These are phyloP conservation scores for Oedothorax gibbosus DNA, from an alignment of 1,140 invertebrate species.

Conservation along the genomic window DNA sequence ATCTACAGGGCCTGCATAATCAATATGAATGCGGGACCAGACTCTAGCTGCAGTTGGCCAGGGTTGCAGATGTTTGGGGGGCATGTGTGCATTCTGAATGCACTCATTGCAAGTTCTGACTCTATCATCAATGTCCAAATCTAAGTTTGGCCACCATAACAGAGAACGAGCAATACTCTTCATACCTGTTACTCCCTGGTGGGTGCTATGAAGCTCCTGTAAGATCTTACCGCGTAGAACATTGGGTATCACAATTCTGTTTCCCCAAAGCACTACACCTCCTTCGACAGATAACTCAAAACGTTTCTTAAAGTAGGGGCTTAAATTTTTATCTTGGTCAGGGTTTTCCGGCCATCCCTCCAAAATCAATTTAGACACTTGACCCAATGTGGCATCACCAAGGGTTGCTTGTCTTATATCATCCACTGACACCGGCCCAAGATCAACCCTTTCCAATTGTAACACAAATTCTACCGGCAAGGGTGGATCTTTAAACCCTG, in stretches of 20 bases:
- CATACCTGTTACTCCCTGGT: conserved; percentile 23
- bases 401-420: conserved; percentile 1
- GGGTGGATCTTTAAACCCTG: background rate
- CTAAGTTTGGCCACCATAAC: conserved; percentile 36
- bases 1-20: conserved; percentile 27
- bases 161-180: conserved; percentile 29
- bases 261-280: background rate
- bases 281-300: conserved; percentile 6
- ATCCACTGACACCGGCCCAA: background rate
- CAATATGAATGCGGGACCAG: conserved; percentile 1
- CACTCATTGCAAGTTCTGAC: background rate
- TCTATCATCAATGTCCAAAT: conserved; percentile 14
- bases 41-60: conserved; percentile 21
- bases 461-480: conserved; percentile 8
- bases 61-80: background rate
- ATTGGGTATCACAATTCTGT: conserved; percentile 8
- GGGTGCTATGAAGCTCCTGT: conserved; percentile 25
- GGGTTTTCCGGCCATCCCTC: conserved; percentile 18
- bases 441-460: conserved; percentile 10
- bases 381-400: background rate
- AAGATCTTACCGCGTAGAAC: background rate
- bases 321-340: background rate
- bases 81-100: conserved; percentile 26
- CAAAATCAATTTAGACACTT: background rate
- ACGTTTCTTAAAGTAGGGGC: conserved; percentile 8